Conservation (phyloP, 2,888 invertebrate species). For the Sicus ferrugineus region DNA sequence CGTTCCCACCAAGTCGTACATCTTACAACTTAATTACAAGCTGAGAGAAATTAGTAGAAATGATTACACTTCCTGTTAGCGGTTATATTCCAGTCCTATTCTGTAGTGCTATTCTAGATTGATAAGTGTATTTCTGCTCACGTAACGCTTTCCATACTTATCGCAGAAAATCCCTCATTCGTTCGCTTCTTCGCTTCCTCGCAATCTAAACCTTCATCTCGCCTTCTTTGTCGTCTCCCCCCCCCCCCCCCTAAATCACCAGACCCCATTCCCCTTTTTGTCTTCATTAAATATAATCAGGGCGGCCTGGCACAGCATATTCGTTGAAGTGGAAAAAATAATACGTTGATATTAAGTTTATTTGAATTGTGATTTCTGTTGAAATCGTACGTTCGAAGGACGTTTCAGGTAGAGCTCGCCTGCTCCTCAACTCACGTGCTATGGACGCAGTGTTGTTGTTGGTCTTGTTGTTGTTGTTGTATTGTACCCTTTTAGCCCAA, state of each 20-base stretch:
- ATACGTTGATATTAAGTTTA: constrained; percentile 64
- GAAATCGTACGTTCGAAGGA: constrained; percentile 48
- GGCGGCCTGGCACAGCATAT: too few species aligned
- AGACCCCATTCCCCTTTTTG: too few species aligned
- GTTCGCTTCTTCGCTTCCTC: background rate
- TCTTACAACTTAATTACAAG: too few species aligned
- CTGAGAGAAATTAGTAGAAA: too few species aligned
- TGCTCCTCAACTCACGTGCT: constrained; percentile 27
- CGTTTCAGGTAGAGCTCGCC: constrained; percentile 31
- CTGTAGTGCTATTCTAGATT: too few species aligned
- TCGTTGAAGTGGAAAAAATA: constrained; percentile 60
- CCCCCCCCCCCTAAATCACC: background rate
- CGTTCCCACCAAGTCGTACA: too few species aligned
- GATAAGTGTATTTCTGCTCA: too few species aligned
- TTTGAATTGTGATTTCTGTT: constrained; percentile 63
- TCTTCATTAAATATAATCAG: too few species aligned
- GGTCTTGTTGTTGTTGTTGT: constrained; percentile 31
- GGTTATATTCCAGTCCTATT: too few species aligned
- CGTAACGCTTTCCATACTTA: background rate
- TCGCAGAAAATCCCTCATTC: background rate
- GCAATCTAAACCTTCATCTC: background rate
- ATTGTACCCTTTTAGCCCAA: constrained; percentile 14
- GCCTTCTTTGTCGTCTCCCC: background rate
- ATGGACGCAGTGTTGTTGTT: background rate
- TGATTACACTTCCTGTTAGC: too few species aligned